phyloP scores from a whole-genome alignment of 1,140 invertebrate genomes.

The Euura lappo region DNA sequence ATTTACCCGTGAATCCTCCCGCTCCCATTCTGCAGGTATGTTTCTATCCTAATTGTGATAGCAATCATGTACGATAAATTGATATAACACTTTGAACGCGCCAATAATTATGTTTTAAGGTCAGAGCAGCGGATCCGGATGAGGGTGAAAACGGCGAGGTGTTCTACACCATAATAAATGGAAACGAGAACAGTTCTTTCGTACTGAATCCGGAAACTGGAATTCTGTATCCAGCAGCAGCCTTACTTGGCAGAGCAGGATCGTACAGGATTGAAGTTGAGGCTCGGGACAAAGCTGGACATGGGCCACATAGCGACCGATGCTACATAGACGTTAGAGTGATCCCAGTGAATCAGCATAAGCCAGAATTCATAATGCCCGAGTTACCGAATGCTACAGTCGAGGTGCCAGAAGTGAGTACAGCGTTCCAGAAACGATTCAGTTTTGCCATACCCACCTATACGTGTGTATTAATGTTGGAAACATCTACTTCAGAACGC shows the following conservation, averaged over 20 bases:
- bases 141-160: slow-evolving; percentile 77
- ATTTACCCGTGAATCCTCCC: slow-evolving; percentile 77
- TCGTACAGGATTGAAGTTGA: slow-evolving; percentile 75
- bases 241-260: slow-evolving; percentile 67
- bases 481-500: slow-evolving; percentile 74
- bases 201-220: slow-evolving; percentile 74
- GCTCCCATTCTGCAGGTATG: slow-evolving; percentile 77
- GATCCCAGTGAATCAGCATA: slow-evolving; percentile 83
- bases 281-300: slow-evolving; percentile 75
- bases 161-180: slow-evolving; percentile 73
- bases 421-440: background rate
- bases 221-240: slow-evolving; percentile 77
- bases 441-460: no score
- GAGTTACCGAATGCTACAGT: slow-evolving; percentile 77
- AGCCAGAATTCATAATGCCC: slow-evolving; percentile 82
- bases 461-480: no score
- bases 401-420: slow-evolving; percentile 76
- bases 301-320: slow-evolving; percentile 69
- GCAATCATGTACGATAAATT: slow-evolving; percentile 7
- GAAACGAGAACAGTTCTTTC: slow-evolving; percentile 76
- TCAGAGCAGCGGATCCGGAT: slow-evolving; percentile 80
- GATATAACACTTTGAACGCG: background rate
- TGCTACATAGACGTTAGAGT: slow-evolving; percentile 80
- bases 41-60: background rate
- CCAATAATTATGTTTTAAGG: slow-evolving; percentile 33